These are phyloP conservation scores for Trididemnum miniatum DNA, from an alignment of 23 tunicate genomes.

Conservation along the genomic window DNA sequence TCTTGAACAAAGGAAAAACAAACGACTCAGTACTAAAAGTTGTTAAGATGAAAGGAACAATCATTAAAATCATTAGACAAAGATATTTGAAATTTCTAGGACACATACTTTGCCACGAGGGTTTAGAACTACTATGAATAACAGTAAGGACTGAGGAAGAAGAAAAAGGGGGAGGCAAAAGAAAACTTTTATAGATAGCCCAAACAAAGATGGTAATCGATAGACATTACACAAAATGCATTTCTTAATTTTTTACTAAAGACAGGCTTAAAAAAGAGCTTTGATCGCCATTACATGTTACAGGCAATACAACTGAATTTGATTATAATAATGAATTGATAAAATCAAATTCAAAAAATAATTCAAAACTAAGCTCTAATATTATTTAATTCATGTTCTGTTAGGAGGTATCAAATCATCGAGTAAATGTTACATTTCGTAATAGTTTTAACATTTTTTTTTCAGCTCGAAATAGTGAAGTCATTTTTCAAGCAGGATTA, in stretches of 20 bases:
- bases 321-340: neutral
- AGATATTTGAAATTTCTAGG: neutral
- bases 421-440: too few relatives aligned
- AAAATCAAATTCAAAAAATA: too few relatives aligned
- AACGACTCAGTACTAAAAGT: neutral
- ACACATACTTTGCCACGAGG: neutral
- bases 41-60: neutral
- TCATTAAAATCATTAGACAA: neutral
- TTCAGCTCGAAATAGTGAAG: too few relatives aligned
- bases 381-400: too few relatives aligned
- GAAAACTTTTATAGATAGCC: neutral
- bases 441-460: too few relatives aligned
- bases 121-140: too few relatives aligned
- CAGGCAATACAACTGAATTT: neutral
- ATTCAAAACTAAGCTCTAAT: too few relatives aligned
- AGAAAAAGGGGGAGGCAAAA: neutral
- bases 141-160: neutral
- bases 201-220: neutral
- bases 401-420: too few relatives aligned
- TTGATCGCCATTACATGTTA: neutral
- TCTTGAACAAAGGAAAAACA: neutral
- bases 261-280: neutral
- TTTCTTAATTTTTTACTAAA: neutral
- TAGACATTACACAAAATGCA: neutral
- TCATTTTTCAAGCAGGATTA: too few relatives aligned